Base-by-base conservation (phyloP, 2,888 invertebrate species). In the Thalpophila matura region DNA sequence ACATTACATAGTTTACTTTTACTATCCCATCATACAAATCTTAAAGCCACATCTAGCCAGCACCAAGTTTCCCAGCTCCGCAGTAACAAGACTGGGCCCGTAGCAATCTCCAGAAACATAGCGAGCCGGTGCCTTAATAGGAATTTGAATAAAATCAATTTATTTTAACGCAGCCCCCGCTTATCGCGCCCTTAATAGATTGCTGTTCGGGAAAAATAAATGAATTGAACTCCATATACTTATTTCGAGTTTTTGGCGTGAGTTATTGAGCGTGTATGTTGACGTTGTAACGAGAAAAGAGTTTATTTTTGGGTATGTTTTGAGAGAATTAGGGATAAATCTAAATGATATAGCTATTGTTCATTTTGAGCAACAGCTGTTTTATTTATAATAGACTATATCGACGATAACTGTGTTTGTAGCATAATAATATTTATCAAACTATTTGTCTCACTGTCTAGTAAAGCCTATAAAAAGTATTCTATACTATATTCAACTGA, bases 141-240 rank as follows among this genome's bases (percentile, higher is more conserved):
- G 92, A 93, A 93, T 94, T 93, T 93, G 91, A 94, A 94, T 94
- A 93, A 93, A 94, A 94, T 93, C 93, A 94, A 94, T 94, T 94
- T 93, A 94, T 93, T 92, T 89, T 90, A 91, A 88, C 91, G 87
- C 87, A 83, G 80, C 86, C 74, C 88, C 87, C 91, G 90, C 91
- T 92, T 94, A 93, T 92, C 92, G 91, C 83, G 64, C 84, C 87
- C 87, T 86, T 91, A 91, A 93, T 91, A 91, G 91, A 93, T 94
- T 90, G 90, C 90, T 84, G 82, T 86, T 85, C 73, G 79, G 59
- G 79, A 85, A 86, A 89, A 89, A 90, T 83, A 89, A 88, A 86
- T 86, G 85, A 87, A 89, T 85, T 83, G 79, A 83, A 85, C 84
- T 83, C 65, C 57, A 68, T 62, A 65, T 12, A 74, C 35, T 64